These are phyloP conservation scores for Motacilla alba DNA, from an alignment of 2,113 vertebrate species.

Conservation along the genomic window DNA sequence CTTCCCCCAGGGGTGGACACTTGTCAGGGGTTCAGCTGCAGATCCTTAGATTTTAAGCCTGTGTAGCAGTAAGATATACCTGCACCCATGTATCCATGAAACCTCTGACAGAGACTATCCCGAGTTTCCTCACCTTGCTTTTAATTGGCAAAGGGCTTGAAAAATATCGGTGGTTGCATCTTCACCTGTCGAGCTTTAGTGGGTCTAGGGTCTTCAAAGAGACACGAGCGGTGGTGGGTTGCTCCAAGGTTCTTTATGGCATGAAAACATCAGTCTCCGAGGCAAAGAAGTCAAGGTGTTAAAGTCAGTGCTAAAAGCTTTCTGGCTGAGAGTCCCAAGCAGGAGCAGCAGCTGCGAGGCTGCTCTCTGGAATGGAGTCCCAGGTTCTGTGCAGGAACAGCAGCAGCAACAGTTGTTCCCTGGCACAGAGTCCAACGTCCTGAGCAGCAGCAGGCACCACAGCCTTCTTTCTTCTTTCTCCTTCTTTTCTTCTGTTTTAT, in stretches of 20 bases:
- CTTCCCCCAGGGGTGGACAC: background rate
- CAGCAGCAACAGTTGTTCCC: background rate
- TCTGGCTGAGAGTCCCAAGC: background rate
- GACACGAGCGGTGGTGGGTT: background rate
- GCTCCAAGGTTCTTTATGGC: background rate
- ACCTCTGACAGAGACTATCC: background rate
- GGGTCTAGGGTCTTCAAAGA: background rate
- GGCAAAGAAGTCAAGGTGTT: background rate
- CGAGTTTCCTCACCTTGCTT: background rate
- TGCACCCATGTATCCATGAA: too few species aligned
- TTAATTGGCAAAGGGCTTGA: background rate
- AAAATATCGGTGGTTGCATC: background rate
- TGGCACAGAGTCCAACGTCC: background rate
- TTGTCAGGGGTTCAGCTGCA: background rate
- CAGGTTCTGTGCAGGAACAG: background rate
- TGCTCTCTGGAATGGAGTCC: background rate
- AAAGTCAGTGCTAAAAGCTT: background rate
- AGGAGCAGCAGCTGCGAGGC: background rate
- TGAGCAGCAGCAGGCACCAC: background rate
- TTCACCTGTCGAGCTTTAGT: background rate
- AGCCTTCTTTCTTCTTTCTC: background rate
- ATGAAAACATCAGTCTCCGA: background rate
- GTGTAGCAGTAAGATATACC: background rate
- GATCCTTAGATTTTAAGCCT: background rate
- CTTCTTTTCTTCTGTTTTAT: background rate